Conservation (phyloP, 1,140 invertebrate species). For the Rhyzopertha dominica region DNA sequence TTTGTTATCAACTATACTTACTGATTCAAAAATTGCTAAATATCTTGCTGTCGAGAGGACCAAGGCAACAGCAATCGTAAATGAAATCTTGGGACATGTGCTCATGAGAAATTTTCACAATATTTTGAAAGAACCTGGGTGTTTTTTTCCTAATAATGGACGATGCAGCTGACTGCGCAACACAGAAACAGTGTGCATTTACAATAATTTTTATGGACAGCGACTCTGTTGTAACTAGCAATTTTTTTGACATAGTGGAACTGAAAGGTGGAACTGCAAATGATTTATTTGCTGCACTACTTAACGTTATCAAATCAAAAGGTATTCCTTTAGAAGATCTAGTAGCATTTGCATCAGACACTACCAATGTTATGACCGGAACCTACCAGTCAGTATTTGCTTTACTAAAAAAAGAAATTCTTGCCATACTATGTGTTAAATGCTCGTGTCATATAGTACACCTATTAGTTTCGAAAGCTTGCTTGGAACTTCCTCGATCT, state of each 20-base stretch:
- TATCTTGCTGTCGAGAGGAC: not conserved
- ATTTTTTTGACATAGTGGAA: slow-evolving; percentile 1
- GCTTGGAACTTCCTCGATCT: not conserved
- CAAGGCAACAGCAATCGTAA: not conserved
- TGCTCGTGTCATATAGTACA: too few species aligned
- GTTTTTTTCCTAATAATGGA: slow-evolving; percentile 1
- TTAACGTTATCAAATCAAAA: not conserved
- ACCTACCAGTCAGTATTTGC: not conserved
- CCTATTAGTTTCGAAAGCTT: too few species aligned
- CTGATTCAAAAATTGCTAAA: not conserved
- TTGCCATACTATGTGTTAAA: too few species aligned
- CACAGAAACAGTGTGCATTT: not conserved
- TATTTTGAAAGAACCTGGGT: not conserved
- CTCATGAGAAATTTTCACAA: too few species aligned
- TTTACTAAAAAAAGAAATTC: slow-evolving; percentile 4
- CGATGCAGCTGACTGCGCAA: not conserved
- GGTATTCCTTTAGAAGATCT: not conserved
- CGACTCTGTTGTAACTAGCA: not conserved
- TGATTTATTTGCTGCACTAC: not conserved
- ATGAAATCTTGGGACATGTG: not conserved
- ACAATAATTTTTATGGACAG: slow-evolving; percentile 1
- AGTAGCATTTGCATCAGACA: slow-evolving; percentile 1
- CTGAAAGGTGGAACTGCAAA: not conserved
- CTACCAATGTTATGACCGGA: slow-evolving; percentile 1
- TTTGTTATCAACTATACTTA: too few species aligned